Evolutionary conservation across 2,888 invertebrate species (phyloP), one percentile per base, ranked within the genome.

Genomic region (Coenonympha glycerion): DNA sequence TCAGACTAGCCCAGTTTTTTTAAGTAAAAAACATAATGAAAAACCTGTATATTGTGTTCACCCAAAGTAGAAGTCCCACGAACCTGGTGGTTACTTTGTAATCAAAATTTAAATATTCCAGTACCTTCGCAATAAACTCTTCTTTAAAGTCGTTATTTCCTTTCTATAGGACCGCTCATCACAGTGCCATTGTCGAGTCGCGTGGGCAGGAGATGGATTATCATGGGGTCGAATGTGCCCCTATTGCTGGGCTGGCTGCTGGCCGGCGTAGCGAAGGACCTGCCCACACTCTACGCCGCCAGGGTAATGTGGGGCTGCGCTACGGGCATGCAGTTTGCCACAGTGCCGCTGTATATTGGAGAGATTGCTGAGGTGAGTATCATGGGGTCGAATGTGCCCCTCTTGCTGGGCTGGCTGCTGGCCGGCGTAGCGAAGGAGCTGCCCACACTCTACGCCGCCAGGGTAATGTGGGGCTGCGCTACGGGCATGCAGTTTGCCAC

Each of bases 321-420:
- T 2, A 89, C 91, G 0, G 92, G 93, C 3, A 90, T 92, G 66
- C 88, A 91, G 46, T 93, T 92, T 73, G 92, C 93, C 0, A 91
- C 91, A 0, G 89, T 92, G 9, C 95, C 96, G 0, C 92, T 95
- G 80, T 97, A 96, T 71, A 90, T 95, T 24, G 94, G 95, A 1
- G 96, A 97, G 76, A 93, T 95, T 47, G 90, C 95, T 33, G 92
- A 94, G 64, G 90, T 90, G 70, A 71, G 61, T 26, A 3, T 11
- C 26, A 30, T 13, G 2, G 13, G 30, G 5, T 30, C 3, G 6
- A 30, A 30, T 15, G 6, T 5, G 5, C 28, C 5, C n/a, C 28
- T 11, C n/a, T n/a, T 11, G 4, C 11, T 92, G 16, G 93, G 94
- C 6, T 95, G 93, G 89, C 66, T 91, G n/a, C 75, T 93, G 34